A percentile compares a stretch with the other conserved stretches of the same genome.
These are phyloP conservation scores for Lepisosteus oculatus DNA, from an alignment of 2,113 vertebrate genomes.

Conservation along the genomic window DNA sequence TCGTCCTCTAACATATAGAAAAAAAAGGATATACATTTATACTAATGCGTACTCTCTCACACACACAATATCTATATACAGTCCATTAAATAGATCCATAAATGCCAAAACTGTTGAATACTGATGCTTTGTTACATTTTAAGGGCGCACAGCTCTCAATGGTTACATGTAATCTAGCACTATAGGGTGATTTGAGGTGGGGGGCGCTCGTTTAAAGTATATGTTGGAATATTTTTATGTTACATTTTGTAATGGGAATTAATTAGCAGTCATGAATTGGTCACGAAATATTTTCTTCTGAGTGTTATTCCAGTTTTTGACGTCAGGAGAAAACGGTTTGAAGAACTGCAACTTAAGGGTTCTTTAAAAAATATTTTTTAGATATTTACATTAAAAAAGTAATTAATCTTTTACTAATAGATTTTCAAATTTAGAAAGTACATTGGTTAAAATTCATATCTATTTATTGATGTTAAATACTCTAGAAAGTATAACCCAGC, in stretches of 20 bases:
- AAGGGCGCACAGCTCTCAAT: background rate
- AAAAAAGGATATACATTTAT: background rate
- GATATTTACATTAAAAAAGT: too few relatives aligned
- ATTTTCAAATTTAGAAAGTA: too few relatives aligned
- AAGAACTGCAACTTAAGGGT: too few relatives aligned
- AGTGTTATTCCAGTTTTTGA: too few relatives aligned
- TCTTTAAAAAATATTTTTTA: too few relatives aligned
- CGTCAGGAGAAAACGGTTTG: too few relatives aligned
- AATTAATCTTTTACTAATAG: too few relatives aligned
- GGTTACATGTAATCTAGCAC: slow-evolving; percentile 1
- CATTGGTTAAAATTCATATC: too few relatives aligned
- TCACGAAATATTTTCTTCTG: background rate
- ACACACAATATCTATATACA: background rate
- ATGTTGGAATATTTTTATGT: background rate
- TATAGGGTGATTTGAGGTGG: background rate
- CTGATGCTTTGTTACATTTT: background rate
- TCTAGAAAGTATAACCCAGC: too few relatives aligned
- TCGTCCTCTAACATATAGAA: background rate
- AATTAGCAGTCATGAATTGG: slow-evolving; percentile 4
- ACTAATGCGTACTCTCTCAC: background rate
- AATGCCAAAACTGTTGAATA: background rate
- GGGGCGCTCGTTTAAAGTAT: slow-evolving; percentile 13
- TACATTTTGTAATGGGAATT: slow-evolving; percentile 1
- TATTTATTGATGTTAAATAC: too few relatives aligned
- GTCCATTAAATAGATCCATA: too few relatives aligned